phyloP scores from a whole-genome alignment of 2,888 invertebrate genomes.

The Chrysolina haemoptera region DNA sequence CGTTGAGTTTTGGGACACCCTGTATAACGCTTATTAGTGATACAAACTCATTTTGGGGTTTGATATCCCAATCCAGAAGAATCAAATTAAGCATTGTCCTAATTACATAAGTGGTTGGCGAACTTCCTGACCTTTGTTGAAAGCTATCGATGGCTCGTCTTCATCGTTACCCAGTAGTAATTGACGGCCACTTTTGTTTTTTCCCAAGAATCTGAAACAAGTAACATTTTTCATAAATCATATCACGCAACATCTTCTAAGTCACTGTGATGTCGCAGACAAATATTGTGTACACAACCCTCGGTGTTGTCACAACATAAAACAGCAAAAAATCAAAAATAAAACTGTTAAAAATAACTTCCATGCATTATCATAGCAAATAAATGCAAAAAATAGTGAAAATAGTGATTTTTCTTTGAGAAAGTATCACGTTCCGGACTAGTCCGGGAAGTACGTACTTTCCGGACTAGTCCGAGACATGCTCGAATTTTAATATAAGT shows the following conservation, averaged over 20 bases:
- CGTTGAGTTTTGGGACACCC: no score
- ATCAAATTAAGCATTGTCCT: not conserved
- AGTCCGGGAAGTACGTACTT: no score
- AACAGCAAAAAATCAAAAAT: no score
- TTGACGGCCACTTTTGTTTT: conserved; percentile 67
- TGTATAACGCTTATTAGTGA: not conserved
- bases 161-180: conserved; percentile 67
- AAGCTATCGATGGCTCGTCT: conserved; percentile 66
- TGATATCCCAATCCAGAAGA: not conserved
- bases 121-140: conserved; percentile 55
- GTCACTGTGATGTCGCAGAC: not conserved
- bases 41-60: not conserved
- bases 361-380: no score
- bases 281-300: no score
- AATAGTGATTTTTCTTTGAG: no score
- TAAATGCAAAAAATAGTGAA: no score
- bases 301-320: no score
- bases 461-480: no score
- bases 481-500: no score
- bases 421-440: no score
- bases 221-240: conserved; percentile 25
- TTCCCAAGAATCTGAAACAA: conserved; percentile 67
- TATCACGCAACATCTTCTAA: not conserved
- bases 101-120: conserved; percentile 35
- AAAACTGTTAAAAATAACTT: no score